Evolutionary conservation across 2,888 invertebrate species (phyloP), one percentile per base, ranked within the genome.

Genomic region (Aphodius granarius): DNA sequence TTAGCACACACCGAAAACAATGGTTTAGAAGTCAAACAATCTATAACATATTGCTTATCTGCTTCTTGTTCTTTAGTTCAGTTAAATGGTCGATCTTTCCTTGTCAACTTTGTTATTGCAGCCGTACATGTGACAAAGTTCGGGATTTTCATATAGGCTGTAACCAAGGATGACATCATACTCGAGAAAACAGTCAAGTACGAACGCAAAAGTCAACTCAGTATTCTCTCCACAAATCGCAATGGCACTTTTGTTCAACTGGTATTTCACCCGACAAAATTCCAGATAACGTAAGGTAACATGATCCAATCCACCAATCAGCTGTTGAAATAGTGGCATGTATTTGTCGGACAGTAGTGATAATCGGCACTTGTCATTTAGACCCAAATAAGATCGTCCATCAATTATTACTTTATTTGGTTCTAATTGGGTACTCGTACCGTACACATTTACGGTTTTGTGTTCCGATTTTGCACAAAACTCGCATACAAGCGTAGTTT

Each of bases 391-490:
- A 65, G 66, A 68, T 43, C 70, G 20, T 64, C 71, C 63, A 23
- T 74, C 66, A 21, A 76, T 71, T 21, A 20, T 64, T 15, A 65
- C 64, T 64, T 66, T n/a, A 16, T 23, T 76, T 72, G 62, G 16
- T 63, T n/a, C 62, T 19, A 64, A 65, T 17, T n/a, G 22, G n/a
- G 16, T 74, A 63, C 75, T 76, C 15, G 19, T 62, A 17, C 16
- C 63, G 22, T 77, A 75, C 43, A 77, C 22, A 72, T 77, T 77
- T 9, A 78, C 71, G 5, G 68, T 76, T 22, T 71, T 74, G 43
- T 80, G 78, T 9, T 75, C 76, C 16, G 63, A 63, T 63, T 77
- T 78, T 5, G 76, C 73, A 73, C 77, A 78, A 75, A 77, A 77
- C n/a, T 19, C 70, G 63, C 76, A 76, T 43, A 20, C 71, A 71